Evolutionary conservation across 2,113 vertebrate genomes (phyloP), one percentile per base, ranked within the genome.

Genomic region (Clarias macrocephalus): DNA sequence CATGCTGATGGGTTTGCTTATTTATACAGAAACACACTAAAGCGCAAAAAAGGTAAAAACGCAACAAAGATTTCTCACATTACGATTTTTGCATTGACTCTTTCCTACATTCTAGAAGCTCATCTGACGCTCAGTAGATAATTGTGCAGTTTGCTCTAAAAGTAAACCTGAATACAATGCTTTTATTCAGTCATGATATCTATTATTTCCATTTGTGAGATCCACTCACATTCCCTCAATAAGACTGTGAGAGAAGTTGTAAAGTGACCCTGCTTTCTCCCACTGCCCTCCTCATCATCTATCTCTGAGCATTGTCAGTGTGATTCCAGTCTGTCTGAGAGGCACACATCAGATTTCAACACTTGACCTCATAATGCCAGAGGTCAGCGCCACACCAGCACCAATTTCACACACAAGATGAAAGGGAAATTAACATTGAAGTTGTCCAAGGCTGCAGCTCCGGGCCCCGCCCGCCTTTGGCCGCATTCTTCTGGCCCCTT

Each of bases 401-500:
- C 88, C 89, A 90, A 93, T 93, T 93, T 93, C 92, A 92, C 91
- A 93, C 91, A 89, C 89, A 91, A 92, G 91, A 93, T 93, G 91
- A 92, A 91, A 92, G 90, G 92, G 91, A 93, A 92, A 93, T 92
- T 86, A 92, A 91, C 87, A 88, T 77, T 91, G 84, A 88, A 89
- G 88, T 86, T 84, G 84, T 88, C 81, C 79, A 83, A 89, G 88
- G 89, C 86, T 25, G 88, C 82, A 88, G 89, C 90, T 90, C 76
- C 23, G 54, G 85, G 89, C 86, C 85, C 86, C n/a, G 86, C 60
- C 87, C 54, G 63, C 84, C 48, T 73, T 83, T 85, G 81, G 72
- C 83, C 19, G 59, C 89, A 76, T 77, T 88, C 89, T 84, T 63
- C 62, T 82, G 75, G 52, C 66, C 85, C 80, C 87, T 85, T 52